A percentile compares a stretch with the other conserved stretches of the same genome.
Conservation (phyloP, 1,140 invertebrate species). For the Bicyclus anynana region DNA sequence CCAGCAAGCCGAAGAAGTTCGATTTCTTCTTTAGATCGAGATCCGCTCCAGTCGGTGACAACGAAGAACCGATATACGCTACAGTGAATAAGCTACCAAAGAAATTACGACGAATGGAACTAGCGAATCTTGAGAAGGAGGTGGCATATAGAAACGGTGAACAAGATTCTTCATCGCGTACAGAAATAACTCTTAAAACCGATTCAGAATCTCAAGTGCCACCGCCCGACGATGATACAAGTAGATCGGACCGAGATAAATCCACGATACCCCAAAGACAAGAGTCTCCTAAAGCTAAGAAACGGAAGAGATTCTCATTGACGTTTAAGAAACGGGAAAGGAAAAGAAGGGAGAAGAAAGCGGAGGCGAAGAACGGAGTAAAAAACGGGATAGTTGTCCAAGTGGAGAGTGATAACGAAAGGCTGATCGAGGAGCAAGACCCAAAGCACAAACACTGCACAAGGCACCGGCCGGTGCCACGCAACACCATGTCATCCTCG, state of each 20-base stretch:
- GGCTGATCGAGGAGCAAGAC: conserved; percentile 58
- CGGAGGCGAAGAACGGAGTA: conserved; percentile 61
- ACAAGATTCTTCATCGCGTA: conserved; percentile 56
- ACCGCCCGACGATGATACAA: conserved; percentile 63
- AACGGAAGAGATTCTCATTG: conserved; percentile 72
- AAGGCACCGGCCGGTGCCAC: conserved; percentile 42
- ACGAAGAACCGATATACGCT: conserved; percentile 73
- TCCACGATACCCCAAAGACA: conserved; percentile 56
- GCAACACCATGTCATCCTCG: conserved; percentile 58
- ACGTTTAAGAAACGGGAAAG: conserved; percentile 73
- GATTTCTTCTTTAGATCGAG: conserved; percentile 72
- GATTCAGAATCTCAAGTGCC: conserved; percentile 61
- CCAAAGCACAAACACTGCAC: conserved; percentile 58
- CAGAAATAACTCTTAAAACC: conserved; percentile 60
- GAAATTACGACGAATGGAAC: conserved; percentile 65
- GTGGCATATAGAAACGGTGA: conserved; percentile 66
- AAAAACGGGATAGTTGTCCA: conserved; percentile 50
- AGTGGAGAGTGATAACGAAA: conserved; percentile 62
- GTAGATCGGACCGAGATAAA: conserved; percentile 64
- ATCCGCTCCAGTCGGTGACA: conserved; percentile 69
- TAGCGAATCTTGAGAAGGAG: conserved; percentile 73
- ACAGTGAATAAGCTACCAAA: conserved; percentile 75
- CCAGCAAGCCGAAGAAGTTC: conserved; percentile 64
- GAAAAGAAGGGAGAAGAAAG: conserved; percentile 67
- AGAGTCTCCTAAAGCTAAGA: conserved; percentile 71